Conservation (phyloP, 2,797 vertebrate species). For the Emys orbicularis region DNA sequence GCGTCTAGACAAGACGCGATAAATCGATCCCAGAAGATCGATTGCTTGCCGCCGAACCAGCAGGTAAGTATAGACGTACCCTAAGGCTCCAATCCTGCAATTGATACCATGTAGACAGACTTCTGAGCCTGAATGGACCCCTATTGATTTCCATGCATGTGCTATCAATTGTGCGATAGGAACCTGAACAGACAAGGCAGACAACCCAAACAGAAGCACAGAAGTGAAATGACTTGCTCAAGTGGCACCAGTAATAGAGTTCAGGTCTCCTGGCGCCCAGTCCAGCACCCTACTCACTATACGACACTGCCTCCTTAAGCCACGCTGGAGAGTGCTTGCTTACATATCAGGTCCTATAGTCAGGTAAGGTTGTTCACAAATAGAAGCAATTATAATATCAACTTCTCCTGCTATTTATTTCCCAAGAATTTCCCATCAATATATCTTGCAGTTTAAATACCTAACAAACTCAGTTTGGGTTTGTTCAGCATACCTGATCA, state of each 20-base stretch:
- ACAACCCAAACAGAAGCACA: not conserved
- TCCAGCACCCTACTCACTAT: not conserved
- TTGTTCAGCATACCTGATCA: slow-evolving; percentile 25
- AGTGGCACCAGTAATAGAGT: not conserved
- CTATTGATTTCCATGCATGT: accelerated
- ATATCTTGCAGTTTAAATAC: slow-evolving; percentile 43
- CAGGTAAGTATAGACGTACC: no score
- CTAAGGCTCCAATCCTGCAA: not conserved
- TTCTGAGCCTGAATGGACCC: not conserved
- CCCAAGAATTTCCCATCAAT: slow-evolving; percentile 31
- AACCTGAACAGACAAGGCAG: not conserved
- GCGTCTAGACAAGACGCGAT: no score
- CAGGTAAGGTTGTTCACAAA: not conserved
- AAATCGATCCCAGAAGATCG: no score
- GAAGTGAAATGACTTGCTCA: not conserved
- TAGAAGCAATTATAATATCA: slow-evolving; percentile 4
- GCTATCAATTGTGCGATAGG: not conserved
- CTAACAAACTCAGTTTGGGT: slow-evolving; percentile 68
- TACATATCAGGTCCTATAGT: not conserved
- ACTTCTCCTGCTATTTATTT: slow-evolving; percentile 57
- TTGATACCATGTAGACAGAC: accelerated
- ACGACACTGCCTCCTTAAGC: no score
- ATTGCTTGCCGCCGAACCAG: no score
- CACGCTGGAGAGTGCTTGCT: not conserved
- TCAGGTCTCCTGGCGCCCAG: not conserved